Conservation (phyloP, 1,140 invertebrate species). For the Telenomus remus region DNA sequence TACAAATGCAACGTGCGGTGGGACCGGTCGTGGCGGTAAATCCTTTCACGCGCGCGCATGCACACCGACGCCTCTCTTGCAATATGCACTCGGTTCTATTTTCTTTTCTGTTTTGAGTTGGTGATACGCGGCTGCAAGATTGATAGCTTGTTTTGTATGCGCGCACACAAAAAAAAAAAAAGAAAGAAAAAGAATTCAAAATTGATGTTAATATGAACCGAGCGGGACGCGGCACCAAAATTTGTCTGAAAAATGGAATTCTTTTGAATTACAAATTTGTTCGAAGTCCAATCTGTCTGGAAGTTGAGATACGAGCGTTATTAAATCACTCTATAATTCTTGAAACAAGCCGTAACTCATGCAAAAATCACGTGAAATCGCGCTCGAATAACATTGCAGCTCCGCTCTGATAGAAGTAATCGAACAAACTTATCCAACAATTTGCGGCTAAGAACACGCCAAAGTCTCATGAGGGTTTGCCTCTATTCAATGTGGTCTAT, state of each 20-base stretch:
- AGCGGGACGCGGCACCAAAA: too few species aligned
- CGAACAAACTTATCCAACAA: conserved; percentile 8
- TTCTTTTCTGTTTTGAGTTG: conserved; percentile 33
- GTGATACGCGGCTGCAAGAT: conserved; percentile 38
- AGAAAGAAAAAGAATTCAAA: too few species aligned
- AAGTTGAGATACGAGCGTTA: too few species aligned
- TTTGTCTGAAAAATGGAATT: too few species aligned
- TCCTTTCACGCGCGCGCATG: conserved; percentile 48
- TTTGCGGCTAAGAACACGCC: conserved; percentile 3
- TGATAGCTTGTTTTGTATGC: conserved; percentile 20
- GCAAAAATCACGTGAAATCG: too few species aligned
- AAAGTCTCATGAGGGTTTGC: conserved; percentile 11
- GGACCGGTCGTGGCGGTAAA: conserved; percentile 47
- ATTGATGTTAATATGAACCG: too few species aligned
- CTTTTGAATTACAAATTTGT: too few species aligned
- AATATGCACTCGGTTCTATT: conserved; percentile 48
- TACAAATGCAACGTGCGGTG: conserved; percentile 46
- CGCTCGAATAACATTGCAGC: too few species aligned
- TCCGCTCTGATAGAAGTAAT: conserved; percentile 11
- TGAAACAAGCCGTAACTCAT: too few species aligned
- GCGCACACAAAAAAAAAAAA: conserved; percentile 1
- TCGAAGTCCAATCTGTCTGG: too few species aligned
- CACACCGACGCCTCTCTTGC: background rate
- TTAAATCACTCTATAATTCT: too few species aligned
- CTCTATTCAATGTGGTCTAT: conserved; percentile 18